Evolutionary conservation across 30 jellyfish, hydroid and myxozoan genomes (phyloP), one percentile per base, ranked within the genome.

Genomic region (Hydractinia echinata): DNA sequence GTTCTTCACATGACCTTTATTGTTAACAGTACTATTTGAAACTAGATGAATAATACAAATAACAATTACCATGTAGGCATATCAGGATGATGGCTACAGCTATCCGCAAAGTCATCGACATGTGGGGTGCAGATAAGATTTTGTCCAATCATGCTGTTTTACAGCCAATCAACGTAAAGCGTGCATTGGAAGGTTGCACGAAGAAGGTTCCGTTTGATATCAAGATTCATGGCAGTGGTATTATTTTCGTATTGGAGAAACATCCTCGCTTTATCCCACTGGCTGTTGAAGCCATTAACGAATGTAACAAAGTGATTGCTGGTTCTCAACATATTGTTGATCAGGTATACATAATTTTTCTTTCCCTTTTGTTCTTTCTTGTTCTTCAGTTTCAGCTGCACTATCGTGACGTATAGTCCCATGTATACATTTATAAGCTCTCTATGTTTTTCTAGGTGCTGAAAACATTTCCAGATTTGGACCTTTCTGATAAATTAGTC

Each of bases 251-350:
- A 13, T 76, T 76, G 76, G 49, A 76, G 76, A 55, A 76, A 21
- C 49, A 49, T 76, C 81, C 84, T 13, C 20, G 54, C 20, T 76
- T 48, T 6, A 76, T 14, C 53, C 84, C 19, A 14, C 49, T 49
- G 11, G 84, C 84, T 14, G 84, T 76, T 9, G 84, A 76, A 76
- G 84, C 84, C 54, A 76, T 76, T 20, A 50, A 53, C 16, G 73
- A 50, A 16, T 49, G 84, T 76, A 76, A 76, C 49, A 76, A 76
- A 76, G 84, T 76, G 78, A 76, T 76, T 76, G 84, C 84, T 50
- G 84, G 84, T 1, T 48, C 84, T n/a, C 84, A 76, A 50, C 84
- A 76, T 5, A 50, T 76, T 21, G 76, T 51, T 7, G 74, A 39
- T 50, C 84, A 76, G 76, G 84, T 76, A 76, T n/a, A 1, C n/a